These are phyloP conservation scores for Prosopocoilus inquinatus DNA, from an alignment of 2,888 invertebrate genomes.

Conservation along the genomic window DNA sequence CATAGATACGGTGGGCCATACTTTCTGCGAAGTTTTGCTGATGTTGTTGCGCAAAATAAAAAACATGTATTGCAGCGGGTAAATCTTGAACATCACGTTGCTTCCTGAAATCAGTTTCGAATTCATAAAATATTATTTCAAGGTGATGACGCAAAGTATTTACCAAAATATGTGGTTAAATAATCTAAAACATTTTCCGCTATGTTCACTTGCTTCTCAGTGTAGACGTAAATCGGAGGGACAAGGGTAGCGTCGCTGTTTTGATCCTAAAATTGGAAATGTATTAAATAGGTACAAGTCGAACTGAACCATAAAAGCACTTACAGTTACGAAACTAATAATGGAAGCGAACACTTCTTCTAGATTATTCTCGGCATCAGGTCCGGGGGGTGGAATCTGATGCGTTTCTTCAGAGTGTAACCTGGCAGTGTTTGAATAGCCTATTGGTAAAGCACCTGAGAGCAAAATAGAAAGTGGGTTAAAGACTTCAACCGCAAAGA, in stretches of 20 bases:
- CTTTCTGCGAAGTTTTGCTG: slow-evolving; percentile 10
- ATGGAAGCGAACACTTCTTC: slow-evolving; percentile 35
- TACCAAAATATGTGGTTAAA: slow-evolving; percentile 30
- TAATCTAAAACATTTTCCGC: slow-evolving; percentile 41
- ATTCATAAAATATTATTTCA: slow-evolving; percentile 36
- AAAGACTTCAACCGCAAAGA: slow-evolving; percentile 1
- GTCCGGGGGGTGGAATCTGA: slow-evolving; percentile 48
- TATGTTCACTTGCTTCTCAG: slow-evolving; percentile 35
- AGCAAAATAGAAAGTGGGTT: not conserved
- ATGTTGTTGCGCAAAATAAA: slow-evolving; percentile 34
- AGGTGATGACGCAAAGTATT: slow-evolving; percentile 25
- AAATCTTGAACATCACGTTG: slow-evolving; percentile 32
- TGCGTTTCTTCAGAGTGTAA: slow-evolving; percentile 49
- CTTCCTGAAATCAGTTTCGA: slow-evolving; percentile 39
- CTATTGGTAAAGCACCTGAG: slow-evolving; percentile 43
- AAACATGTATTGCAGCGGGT: slow-evolving; percentile 42
- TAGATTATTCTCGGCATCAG: slow-evolving; percentile 7
- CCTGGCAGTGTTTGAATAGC: slow-evolving; percentile 49
- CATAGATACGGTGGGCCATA: slow-evolving; percentile 30
- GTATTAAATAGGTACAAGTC: not conserved
- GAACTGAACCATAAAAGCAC: not conserved
- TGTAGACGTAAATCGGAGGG: slow-evolving; percentile 51
- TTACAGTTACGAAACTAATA: slow-evolving; percentile 5
- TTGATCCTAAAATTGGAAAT: slow-evolving; percentile 17
- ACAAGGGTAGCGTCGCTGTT: slow-evolving; percentile 19